Evolutionary conservation across 2,113 vertebrate genomes (phyloP).

Genomic region (Tachysurus vachellii): DNA sequence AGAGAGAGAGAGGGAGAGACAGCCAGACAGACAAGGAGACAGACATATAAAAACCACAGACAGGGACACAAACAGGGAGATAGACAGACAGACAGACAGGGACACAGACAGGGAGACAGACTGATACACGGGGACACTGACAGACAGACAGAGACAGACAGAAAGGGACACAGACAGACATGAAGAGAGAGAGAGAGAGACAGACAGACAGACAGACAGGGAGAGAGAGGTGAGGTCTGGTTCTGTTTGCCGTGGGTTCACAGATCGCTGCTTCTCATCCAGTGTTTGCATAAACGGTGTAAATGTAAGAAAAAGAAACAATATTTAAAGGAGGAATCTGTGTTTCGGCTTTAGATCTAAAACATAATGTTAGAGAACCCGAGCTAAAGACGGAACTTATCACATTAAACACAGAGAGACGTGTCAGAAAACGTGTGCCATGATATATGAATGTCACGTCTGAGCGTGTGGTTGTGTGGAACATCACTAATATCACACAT

Average conservation of each 20-base stretch:
- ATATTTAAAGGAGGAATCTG: neutral
- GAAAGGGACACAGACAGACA: neutral
- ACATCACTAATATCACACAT: neutral
- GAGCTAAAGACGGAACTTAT: neutral
- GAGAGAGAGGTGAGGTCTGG: slow-evolving; percentile 37
- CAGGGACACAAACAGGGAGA: neutral
- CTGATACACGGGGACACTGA: neutral
- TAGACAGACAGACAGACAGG: neutral
- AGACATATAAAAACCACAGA: neutral
- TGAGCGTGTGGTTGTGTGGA: neutral
- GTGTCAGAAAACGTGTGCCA: neutral
- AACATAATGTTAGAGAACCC: neutral
- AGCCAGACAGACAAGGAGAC: neutral
- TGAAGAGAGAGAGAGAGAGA: neutral
- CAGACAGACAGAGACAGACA: neutral
- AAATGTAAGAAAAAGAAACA: neutral
- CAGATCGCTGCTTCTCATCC: slow-evolving; percentile 52
- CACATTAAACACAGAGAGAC: neutral
- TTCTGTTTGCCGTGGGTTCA: slow-evolving; percentile 50
- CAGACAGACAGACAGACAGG: neutral
- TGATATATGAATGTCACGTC: neutral
- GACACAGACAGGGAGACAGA: neutral
- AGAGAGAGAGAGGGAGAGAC: neutral
- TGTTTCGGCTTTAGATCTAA: neutral
- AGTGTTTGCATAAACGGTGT: neutral